Evolutionary conservation across 2,888 invertebrate species (phyloP).

Genomic region (Therioaphis trifolii): DNA sequence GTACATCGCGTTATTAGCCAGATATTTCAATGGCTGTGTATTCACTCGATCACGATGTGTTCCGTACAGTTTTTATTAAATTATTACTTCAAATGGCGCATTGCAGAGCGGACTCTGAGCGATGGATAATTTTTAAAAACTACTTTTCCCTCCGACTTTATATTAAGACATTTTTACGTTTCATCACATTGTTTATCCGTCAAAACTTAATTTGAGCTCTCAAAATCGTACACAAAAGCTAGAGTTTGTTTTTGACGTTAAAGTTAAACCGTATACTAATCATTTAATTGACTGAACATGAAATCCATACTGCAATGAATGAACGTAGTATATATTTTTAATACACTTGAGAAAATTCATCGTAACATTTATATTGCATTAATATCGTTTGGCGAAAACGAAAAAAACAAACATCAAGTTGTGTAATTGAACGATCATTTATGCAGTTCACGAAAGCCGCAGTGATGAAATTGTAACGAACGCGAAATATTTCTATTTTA

Average conservation of each 20-base stretch:
- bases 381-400: background rate
- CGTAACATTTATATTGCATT: background rate
- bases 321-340: slow-evolving; percentile 10
- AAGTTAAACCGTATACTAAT: slow-evolving; percentile 42
- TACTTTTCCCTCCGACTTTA: background rate
- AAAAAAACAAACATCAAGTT: background rate
- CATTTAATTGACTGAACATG: slow-evolving; percentile 52
- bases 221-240: slow-evolving; percentile 24
- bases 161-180: slow-evolving; percentile 29
- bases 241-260: slow-evolving; percentile 48
- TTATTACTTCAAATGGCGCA: too few relatives aligned
- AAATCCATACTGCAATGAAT: slow-evolving; percentile 39
- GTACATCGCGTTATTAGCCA: too few relatives aligned
- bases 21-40: too few relatives aligned
- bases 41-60: too few relatives aligned
- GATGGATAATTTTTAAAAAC: background rate
- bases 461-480: too few relatives aligned
- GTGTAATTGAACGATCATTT: background rate
- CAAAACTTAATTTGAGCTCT: slow-evolving; percentile 39
- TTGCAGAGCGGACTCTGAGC: too few relatives aligned
- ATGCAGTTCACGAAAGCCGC: background rate
- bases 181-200: slow-evolving; percentile 43
- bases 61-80: too few relatives aligned
- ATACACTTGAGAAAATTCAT: slow-evolving; percentile 18
- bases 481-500: too few relatives aligned